These are phyloP conservation scores for Microcebus tavaratra DNA, from an alignment of 2,113 vertebrate genomes.

Conservation along the genomic window DNA sequence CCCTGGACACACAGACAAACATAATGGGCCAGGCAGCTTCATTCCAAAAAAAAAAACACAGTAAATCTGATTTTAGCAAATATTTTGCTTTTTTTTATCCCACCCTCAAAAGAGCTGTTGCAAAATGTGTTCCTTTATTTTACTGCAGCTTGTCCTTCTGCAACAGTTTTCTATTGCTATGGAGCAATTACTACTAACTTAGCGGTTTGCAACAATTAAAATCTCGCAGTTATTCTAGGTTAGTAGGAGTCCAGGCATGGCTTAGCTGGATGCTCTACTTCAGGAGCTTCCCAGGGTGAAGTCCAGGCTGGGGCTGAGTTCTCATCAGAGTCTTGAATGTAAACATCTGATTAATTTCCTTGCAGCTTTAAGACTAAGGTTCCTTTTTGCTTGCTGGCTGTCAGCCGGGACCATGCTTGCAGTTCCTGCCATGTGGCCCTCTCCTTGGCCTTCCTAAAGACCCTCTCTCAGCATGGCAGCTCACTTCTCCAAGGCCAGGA, in stretches of 20 bases:
- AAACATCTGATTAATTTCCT: fast-evolving
- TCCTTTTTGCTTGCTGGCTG: fast-evolving
- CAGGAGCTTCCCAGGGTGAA: neutral
- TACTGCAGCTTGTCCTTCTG: neutral
- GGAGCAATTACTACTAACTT: neutral
- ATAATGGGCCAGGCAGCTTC: too few species aligned
- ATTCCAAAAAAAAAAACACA: neutral
- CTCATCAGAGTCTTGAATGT: neutral
- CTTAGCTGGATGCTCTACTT: fast-evolving
- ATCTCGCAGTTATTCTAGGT: neutral
- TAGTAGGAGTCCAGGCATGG: too few species aligned
- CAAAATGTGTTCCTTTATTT: neutral
- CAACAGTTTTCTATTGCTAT: neutral
- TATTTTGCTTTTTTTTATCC: neutral
- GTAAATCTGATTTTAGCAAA: neutral
- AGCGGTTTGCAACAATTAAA: neutral
- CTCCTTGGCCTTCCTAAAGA: neutral
- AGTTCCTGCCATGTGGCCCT: neutral
- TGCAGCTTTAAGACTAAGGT: too few species aligned
- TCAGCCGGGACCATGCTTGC: fast-evolving
- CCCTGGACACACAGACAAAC: fast-evolving
- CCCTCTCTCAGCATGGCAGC: fast-evolving
- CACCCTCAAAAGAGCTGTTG: neutral
- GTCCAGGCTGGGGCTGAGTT: neutral
- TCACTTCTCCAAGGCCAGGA: neutral